phyloP scores from a whole-genome alignment of 1,140 invertebrate genomes.

The Amphibalanus amphitrite region DNA sequence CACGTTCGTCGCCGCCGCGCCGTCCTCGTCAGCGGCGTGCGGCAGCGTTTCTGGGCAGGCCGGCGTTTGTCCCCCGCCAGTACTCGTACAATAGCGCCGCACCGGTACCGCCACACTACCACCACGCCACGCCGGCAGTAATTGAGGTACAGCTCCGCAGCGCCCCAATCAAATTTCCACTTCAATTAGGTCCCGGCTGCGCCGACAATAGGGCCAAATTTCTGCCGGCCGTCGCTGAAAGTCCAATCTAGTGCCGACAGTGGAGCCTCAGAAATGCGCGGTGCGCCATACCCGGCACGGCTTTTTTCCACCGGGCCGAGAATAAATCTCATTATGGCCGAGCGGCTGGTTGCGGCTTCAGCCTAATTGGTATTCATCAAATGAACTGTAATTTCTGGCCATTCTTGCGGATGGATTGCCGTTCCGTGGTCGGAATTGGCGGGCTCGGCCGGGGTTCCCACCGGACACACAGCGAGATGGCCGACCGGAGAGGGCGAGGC shows the following conservation, averaged over 20 bases:
- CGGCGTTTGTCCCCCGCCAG: too few species aligned
- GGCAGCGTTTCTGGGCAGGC: too few species aligned
- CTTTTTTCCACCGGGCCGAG: neutral
- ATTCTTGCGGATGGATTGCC: neutral
- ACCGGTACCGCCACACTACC: neutral
- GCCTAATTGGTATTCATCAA: neutral
- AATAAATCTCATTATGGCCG: neutral
- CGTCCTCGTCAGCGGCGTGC: too few species aligned
- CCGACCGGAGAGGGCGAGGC: too few species aligned
- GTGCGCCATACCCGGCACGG: neutral
- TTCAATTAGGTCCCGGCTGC: neutral
- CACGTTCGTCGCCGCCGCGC: too few species aligned
- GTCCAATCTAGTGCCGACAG: neutral
- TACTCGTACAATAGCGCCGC: neutral
- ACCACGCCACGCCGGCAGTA: neutral
- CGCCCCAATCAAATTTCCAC: neutral
- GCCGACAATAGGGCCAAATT: constrained; percentile 1
- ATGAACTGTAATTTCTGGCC: constrained; percentile 1
- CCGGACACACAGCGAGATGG: neutral
- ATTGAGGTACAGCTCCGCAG: neutral
- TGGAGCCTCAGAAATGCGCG: neutral
- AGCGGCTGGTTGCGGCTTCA: neutral
- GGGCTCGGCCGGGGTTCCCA: neutral
- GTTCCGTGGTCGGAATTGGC: neutral
- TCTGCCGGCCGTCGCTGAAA: neutral